Base-by-base conservation (phyloP, 2,113 vertebrate species). In the Polypterus senegalus region DNA sequence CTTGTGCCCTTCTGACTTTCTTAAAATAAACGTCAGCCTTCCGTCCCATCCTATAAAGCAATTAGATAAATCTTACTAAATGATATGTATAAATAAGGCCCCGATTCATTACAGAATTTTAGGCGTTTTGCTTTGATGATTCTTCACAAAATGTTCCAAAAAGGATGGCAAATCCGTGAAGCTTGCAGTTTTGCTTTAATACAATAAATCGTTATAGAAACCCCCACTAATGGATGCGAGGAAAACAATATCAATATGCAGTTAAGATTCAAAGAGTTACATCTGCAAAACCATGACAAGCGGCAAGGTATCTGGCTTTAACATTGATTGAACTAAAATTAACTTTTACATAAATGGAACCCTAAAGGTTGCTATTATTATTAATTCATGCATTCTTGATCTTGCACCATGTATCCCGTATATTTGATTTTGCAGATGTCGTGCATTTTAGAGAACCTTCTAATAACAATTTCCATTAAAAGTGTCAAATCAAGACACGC, bases 281-380 rank as follows among this genome's bases (percentile, higher is more conserved):
- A 6, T 6, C 9, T 9, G 49, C 9, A 56, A 6, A 56, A 56
- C 9, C 3, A 27, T 27, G 27, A 27, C 27, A 27, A 27, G 27
- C 27, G 27, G 27, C 27, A 27, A 56, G 54, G 10, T 56, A 57
- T 44, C 56, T 57, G 56, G 46, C 56, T 43, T 27, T 45, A 57
- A 27, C 5, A 57, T 57, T 43, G 56, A 57, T 57, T 27, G 10
- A 57, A 57, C 56, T 57, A 57, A 43, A 57, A 57, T 57, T 11
- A 57, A 11, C 56, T 44, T 57, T 44, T 7, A 45, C 27, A 57
- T 57, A 57, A 57, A 57, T 57, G 56, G 56, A 57, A 57, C 7
- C 10, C 56, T 57, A 57, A 57, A 57, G 56, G 56, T 57, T 57
- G 46, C 3, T 27, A 57, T 57, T 27, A 27, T 27, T 57, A 57